Percentiles rank a stretch among this genome's conserved stretches.
Evolutionary conservation across 1,140 invertebrate genomes (phyloP).

Genomic region (Drosophila virilis): DNA sequence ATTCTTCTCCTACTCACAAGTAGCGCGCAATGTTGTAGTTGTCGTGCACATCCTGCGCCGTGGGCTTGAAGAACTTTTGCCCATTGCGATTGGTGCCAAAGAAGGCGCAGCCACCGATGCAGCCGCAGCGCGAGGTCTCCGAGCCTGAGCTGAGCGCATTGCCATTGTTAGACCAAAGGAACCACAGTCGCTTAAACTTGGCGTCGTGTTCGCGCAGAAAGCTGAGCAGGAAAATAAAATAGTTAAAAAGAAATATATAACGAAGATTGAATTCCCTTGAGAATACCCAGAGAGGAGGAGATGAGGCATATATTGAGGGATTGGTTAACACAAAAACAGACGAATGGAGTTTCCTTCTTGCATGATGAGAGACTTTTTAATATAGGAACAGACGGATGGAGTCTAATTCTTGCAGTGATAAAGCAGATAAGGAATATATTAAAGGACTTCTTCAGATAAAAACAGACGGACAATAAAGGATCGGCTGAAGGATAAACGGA

Average conservation of each 20-base stretch:
- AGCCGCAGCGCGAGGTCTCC: constrained; percentile 91
- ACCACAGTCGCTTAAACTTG: constrained; percentile 95
- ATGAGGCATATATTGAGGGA: no score
- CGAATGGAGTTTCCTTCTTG: no score
- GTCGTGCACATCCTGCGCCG: constrained; percentile 90
- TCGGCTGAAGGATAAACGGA: no score
- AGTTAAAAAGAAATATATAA: background rate
- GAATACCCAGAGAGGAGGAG: no score
- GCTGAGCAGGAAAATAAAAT: constrained; percentile 65
- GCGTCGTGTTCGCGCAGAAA: constrained; percentile 96
- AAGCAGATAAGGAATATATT: no score
- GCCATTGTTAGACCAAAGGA: constrained; percentile 93
- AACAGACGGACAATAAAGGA: no score
- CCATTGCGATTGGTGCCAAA: constrained; percentile 96
- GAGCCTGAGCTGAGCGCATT: constrained; percentile 70
- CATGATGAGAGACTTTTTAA: no score
- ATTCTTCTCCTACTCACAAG: constrained; percentile 84
- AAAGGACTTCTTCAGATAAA: no score
- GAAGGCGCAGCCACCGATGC: constrained; percentile 96
- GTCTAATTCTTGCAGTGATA: no score
- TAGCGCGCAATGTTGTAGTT: constrained; percentile 93
- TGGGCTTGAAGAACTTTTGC: constrained; percentile 93
- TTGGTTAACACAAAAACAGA: no score
- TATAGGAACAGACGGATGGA: no score
- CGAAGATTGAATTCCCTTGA: no score